Conservation (phyloP, 2,113 vertebrate genomes). For the Nyctibius bracteatus region DNA sequence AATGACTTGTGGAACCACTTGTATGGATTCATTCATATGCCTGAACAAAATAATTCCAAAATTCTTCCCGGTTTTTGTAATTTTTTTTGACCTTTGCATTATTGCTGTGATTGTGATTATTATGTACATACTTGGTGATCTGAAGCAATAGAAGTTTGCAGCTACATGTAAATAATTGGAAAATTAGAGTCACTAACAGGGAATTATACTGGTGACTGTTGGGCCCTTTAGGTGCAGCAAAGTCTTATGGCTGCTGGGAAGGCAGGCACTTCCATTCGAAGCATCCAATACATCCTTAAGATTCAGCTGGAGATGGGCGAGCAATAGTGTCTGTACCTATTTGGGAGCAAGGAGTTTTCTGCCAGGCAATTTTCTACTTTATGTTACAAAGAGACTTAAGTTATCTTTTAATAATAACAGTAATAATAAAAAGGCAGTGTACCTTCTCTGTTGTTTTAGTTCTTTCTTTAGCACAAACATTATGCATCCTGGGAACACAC, state of each 20-base stretch:
- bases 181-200: not conserved
- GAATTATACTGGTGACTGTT: not conserved
- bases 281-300: not conserved
- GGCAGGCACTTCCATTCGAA: not conserved
- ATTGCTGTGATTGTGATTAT: not conserved
- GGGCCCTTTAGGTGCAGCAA: not conserved
- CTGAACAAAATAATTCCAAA: not conserved
- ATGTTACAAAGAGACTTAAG: not conserved
- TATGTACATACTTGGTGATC: not conserved
- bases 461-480: not conserved
- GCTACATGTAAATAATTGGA: not conserved
- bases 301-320: not conserved
- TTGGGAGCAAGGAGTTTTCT: not conserved
- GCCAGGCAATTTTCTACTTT: not conserved
- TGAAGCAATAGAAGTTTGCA: not conserved
- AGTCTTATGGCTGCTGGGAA: not conserved
- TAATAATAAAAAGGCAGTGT: not conserved
- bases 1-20: not conserved
- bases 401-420: not conserved
- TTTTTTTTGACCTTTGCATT: not conserved
- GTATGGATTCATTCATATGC: not conserved
- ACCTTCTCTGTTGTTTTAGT: not conserved
- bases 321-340: not conserved
- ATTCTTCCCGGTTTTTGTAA: not conserved
- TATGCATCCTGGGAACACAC: not conserved